Evolutionary conservation across 2,888 invertebrate genomes (phyloP).

Genomic region (Arctia plantaginis): DNA sequence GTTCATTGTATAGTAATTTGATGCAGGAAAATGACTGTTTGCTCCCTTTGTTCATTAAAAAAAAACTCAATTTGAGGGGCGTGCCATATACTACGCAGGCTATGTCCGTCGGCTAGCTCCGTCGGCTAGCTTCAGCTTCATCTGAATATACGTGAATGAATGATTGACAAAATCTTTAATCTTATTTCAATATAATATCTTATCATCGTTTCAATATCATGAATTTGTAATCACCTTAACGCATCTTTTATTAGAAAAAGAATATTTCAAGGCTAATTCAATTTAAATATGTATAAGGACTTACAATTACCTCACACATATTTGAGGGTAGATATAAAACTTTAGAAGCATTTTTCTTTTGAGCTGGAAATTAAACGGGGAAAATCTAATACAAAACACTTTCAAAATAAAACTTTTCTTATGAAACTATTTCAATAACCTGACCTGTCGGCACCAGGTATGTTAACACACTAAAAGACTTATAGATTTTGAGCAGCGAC

Average conservation of each 20-base stretch:
- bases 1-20: too few relatives aligned
- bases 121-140: too few relatives aligned
- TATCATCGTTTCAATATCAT: background rate
- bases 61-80: too few relatives aligned
- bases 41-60: too few relatives aligned
- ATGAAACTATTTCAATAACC: constrained; percentile 22
- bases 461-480: constrained; percentile 11
- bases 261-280: background rate
- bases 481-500: constrained; percentile 17
- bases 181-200: background rate
- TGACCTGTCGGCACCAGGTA: constrained; percentile 22
- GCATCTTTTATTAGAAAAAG: background rate
- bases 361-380: background rate
- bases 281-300: background rate
- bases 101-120: too few relatives aligned
- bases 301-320: background rate
- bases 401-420: background rate
- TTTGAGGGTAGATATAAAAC: background rate
- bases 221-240: background rate
- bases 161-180: background rate
- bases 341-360: background rate
- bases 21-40: too few relatives aligned
- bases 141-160: background rate
- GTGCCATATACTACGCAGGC: too few relatives aligned
- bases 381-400: background rate